These are phyloP conservation scores for Pedicia rivosa DNA, from an alignment of 2,888 invertebrate species.

Conservation along the genomic window DNA sequence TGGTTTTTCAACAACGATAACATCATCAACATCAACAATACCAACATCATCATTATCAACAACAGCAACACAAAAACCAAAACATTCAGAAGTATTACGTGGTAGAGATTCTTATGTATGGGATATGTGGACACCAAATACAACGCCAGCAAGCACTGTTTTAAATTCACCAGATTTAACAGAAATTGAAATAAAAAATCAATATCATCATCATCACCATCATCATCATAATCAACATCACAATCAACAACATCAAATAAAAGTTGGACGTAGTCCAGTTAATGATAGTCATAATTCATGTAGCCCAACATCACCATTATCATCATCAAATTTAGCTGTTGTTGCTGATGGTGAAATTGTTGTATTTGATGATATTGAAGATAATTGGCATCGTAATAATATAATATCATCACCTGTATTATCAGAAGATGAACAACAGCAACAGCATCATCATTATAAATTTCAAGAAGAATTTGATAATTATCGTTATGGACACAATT, in stretches of 20 bases:
- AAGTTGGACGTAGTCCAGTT: slow-evolving; percentile 23
- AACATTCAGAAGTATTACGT: background rate
- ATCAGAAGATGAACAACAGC: background rate
- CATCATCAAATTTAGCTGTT: slow-evolving; percentile 29
- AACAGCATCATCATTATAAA: background rate
- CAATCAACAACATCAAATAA: slow-evolving; percentile 18
- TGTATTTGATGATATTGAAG: slow-evolving; percentile 74
- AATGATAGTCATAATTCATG: slow-evolving; percentile 11
- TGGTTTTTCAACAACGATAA: background rate
- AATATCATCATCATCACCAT: slow-evolving; percentile 15
- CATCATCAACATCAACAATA: slow-evolving; percentile 1
- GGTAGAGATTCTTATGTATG: slow-evolving; percentile 20
- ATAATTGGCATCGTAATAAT: slow-evolving; percentile 54
- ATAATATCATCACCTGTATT: background rate
- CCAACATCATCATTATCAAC: slow-evolving; percentile 8
- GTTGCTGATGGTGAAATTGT: slow-evolving; percentile 63
- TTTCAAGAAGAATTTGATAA: slow-evolving; percentile 2
- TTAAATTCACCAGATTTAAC: slow-evolving; percentile 25
- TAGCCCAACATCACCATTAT: slow-evolving; percentile 1
- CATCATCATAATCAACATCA: slow-evolving; percentile 15
- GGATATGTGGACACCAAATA: slow-evolving; percentile 28
- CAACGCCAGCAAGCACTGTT: slow-evolving; percentile 20
- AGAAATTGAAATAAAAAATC: slow-evolving; percentile 13
- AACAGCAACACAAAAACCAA: background rate
- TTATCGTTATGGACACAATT: background rate